Base-by-base conservation (phyloP, 2,888 invertebrate species). In the Pollenia angustigena region DNA sequence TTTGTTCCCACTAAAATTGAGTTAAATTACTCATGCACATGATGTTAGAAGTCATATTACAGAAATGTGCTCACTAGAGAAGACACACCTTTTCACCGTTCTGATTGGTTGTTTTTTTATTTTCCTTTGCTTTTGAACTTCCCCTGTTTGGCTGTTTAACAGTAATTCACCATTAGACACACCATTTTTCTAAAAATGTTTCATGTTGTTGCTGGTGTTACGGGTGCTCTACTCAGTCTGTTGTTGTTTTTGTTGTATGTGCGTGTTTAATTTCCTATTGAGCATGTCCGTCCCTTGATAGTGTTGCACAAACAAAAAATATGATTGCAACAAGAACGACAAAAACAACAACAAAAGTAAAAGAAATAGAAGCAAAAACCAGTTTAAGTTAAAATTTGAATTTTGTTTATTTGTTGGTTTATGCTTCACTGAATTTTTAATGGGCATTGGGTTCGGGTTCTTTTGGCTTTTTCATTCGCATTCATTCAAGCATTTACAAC, bases 81-180 rank as follows among this genome's bases (percentile, higher is more conserved):
- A 50, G 91, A 89, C 91, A 91, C 93, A 90, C 92, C 93, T 90
- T 90, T 88, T 85, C 86, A 40, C 60, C 12, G 10, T 74, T 81
- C 48, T 85, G 89, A 93, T 93, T 93, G 92, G 93, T 78, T 79
- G 89, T 42, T 48, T 46, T 81, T 69, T n/a, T n/a, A n/a, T n/a
- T 88, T 40, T 23, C 91, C 91, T 91, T 90, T 91, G 91, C 90
- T 90, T 78, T 78, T 40, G 50, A 40, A 68, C 16, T 86, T 84
- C 87, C 68, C 84, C 84, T 81, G 50, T 46, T 62, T 16, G 4
- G 16, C 44, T 64, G 80, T 69, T 58, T 58, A 58, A 69, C n/a
- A 68, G 64, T 74, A 82, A 82, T 85, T 89, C 88, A 88, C 88
- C 87, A 88, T 88, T 82, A 60, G 60, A 75, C 75, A 54, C 81